These are phyloP conservation scores for Pelobates cultripes DNA, from an alignment of 2,797 vertebrate genomes.

Conservation along the genomic window DNA sequence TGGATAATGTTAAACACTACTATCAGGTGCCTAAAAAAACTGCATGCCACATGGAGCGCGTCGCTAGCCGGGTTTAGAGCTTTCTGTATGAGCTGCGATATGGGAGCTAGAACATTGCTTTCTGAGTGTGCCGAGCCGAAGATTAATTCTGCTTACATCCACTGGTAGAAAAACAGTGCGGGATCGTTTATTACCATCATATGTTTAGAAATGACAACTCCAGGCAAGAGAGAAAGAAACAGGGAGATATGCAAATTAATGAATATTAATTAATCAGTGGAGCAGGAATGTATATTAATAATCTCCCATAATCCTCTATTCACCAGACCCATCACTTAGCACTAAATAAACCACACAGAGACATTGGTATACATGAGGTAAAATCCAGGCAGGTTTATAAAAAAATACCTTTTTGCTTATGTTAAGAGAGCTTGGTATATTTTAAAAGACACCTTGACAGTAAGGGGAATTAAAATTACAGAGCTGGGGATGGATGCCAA, in stretches of 20 bases:
- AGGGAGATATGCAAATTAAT: slow-evolving; percentile 70
- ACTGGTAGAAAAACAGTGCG: slow-evolving; percentile 63
- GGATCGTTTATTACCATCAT: slow-evolving; percentile 68
- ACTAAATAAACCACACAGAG: background rate
- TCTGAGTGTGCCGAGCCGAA: slow-evolving; percentile 57
- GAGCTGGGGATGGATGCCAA: too few relatives aligned
- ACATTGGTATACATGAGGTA: too few relatives aligned
- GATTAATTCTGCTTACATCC: slow-evolving; percentile 72
- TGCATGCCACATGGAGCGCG: slow-evolving; percentile 19
- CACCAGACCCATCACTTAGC: slow-evolving; percentile 10
- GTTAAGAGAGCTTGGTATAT: too few relatives aligned
- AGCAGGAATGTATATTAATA: slow-evolving; percentile 73
- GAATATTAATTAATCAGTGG: slow-evolving; percentile 72
- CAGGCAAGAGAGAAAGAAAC: slow-evolving; percentile 53
- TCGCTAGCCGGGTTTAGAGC: slow-evolving; percentile 29
- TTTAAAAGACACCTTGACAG: too few relatives aligned
- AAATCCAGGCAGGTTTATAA: too few relatives aligned
- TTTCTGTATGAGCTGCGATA: slow-evolving; percentile 37
- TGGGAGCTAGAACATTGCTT: slow-evolving; percentile 35
- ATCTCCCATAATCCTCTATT: slow-evolving; percentile 65
- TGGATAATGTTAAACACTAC: slow-evolving; percentile 32
- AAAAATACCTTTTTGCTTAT: too few relatives aligned
- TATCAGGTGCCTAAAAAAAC: slow-evolving; percentile 37
- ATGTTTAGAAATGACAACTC: slow-evolving; percentile 63
- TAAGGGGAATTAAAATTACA: too few relatives aligned